These are phyloP conservation scores for Sarcophaga variegata DNA, from an alignment of 2,888 invertebrate species.

Conservation along the genomic window DNA sequence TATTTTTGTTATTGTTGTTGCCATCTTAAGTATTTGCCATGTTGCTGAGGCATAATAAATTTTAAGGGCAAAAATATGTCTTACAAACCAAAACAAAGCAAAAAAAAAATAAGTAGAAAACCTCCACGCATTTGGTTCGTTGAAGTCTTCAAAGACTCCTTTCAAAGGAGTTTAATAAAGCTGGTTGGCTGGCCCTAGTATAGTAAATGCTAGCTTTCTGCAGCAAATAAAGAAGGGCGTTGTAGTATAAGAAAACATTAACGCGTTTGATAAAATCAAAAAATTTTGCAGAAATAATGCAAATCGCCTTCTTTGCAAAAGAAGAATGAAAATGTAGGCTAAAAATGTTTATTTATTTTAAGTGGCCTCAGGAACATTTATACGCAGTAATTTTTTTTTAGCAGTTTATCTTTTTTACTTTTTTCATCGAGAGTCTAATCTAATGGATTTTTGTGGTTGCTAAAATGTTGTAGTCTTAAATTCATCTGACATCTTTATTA, in stretches of 20 bases:
- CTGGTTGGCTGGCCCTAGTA: neutral
- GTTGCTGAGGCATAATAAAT: constrained; percentile 65
- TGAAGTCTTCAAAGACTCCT: constrained; percentile 14
- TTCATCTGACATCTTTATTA: constrained; percentile 67
- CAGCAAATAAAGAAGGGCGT: constrained; percentile 60
- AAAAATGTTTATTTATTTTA: constrained; percentile 48
- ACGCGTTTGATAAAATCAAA: constrained; percentile 63
- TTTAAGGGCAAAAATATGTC: constrained; percentile 36
- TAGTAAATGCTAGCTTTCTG: too few species aligned
- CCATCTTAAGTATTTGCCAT: constrained; percentile 58
- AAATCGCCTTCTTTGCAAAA: constrained; percentile 25
- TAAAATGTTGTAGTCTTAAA: constrained; percentile 60
- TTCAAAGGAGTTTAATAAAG: constrained; percentile 45
- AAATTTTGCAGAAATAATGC: neutral
- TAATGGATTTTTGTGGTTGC: constrained; percentile 67
- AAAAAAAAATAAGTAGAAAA: neutral
- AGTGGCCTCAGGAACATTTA: constrained; percentile 13
- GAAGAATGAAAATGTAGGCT: constrained; percentile 65
- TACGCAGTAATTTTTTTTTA: neutral
- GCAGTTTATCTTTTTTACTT: too few species aligned
- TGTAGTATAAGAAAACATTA: constrained; percentile 61
- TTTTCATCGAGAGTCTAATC: constrained; percentile 36
- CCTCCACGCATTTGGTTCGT: constrained; percentile 45
- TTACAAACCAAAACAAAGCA: neutral
- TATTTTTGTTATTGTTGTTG: constrained; percentile 47